Evolutionary conservation across 2,113 vertebrate genomes (phyloP).

Genomic region (Circaetus cinerascens): DNA sequence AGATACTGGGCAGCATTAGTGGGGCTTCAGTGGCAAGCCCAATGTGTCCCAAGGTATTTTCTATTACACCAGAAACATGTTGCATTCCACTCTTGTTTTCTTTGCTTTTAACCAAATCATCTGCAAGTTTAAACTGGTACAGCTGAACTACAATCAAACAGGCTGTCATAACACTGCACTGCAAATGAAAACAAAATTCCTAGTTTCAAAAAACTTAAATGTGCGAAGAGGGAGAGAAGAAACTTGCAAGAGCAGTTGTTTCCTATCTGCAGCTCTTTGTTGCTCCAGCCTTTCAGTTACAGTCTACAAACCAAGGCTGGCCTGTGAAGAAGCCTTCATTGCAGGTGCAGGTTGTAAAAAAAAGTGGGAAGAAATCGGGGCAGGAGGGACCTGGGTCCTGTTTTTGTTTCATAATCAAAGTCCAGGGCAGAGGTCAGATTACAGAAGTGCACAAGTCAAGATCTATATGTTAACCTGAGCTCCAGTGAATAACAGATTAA

Average conservation of each 20-base stretch:
- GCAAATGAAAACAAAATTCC: not conserved
- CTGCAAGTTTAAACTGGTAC: not conserved
- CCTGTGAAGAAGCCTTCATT: not conserved
- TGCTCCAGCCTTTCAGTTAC: not conserved
- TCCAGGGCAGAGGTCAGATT: not conserved
- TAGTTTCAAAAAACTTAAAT: not conserved
- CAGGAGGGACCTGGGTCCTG: not conserved
- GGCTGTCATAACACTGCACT: not conserved
- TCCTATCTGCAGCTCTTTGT: not conserved
- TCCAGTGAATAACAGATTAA: not conserved
- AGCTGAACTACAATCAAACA: not conserved
- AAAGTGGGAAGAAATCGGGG: fast-evolving
- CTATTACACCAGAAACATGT: not conserved
- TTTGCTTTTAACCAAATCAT: not conserved
- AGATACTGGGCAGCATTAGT: not conserved
- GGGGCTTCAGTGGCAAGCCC: not conserved
- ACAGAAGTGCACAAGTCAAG: not conserved
- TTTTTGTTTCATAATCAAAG: not conserved
- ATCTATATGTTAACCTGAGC: not conserved
- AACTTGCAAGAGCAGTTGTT: not conserved
- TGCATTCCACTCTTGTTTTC: not conserved
- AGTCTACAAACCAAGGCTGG: not conserved
- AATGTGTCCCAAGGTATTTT: not conserved
- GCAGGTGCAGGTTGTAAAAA: not conserved
- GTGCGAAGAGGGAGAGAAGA: not conserved